Percentiles rank a stretch among this genome's conserved stretches.
Evolutionary conservation across 2,888 invertebrate species (phyloP).

Genomic region (Lasioglossum pauxillum): DNA sequence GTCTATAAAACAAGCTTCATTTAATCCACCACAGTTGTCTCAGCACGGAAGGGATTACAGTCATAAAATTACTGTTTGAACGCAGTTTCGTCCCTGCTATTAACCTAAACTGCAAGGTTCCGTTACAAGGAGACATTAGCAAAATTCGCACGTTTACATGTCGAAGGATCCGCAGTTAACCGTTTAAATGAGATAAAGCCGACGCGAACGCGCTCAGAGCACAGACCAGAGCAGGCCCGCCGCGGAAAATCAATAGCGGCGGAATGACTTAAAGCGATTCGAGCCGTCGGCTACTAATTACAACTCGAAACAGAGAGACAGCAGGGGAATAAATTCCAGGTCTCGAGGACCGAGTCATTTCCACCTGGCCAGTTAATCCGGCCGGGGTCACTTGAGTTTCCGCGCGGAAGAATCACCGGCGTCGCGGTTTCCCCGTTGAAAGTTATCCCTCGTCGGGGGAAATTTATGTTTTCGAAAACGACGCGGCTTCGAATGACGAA

Average conservation of each 20-base stretch:
- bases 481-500: constrained; percentile 57
- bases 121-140: not conserved
- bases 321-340: constrained; percentile 25
- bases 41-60: not conserved
- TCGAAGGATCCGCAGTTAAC: not conserved
- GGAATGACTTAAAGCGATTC: constrained; percentile 4
- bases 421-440: constrained; percentile 15
- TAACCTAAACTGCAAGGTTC: not conserved
- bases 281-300: constrained; percentile 11
- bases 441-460: constrained; percentile 50
- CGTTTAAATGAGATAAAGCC: not conserved
- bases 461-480: constrained; percentile 65
- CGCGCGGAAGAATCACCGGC: constrained; percentile 21
- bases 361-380: constrained; percentile 51
- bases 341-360: constrained; percentile 4
- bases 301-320: constrained; percentile 4
- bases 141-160: not conserved
- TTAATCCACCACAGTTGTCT: not conserved
- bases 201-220: not conserved
- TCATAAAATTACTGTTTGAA: not conserved
- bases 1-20: not conserved
- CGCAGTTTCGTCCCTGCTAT: not conserved
- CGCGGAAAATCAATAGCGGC: not conserved
- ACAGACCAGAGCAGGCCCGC: not conserved
- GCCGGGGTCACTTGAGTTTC: constrained; percentile 22